Evolutionary conservation across 2,888 invertebrate species (phyloP), one percentile per base, ranked within the genome.

Genomic region (Chalcis sispes): DNA sequence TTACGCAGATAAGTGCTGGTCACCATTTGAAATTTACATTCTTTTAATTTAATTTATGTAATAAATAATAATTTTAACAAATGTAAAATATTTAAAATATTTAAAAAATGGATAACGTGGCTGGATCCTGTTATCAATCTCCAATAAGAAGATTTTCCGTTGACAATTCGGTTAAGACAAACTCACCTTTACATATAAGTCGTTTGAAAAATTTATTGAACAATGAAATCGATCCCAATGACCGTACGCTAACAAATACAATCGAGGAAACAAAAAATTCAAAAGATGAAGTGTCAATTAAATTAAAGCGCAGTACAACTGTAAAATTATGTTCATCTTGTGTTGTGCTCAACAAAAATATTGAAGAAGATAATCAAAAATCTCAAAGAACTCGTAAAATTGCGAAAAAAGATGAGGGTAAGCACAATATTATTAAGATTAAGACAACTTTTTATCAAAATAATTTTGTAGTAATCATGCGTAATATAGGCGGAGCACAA

Each of bases 241-340:
- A 25, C 40, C 1, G 10, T 7, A 3, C 15, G 18, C 15, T 0
- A 5, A 15, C 13, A 8, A 48, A 54, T 13, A 52, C 46, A 56
- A 36, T n/a, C n/a, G n/a, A n/a, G n/a, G n/a, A n/a, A n/a, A n/a
- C n/a, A 18, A 40, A 42, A 50, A 10, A 7, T 27, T 1, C 1
- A 2, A 67, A 67, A 42, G 7, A 10, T 2, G 20, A 59, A 2
- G 32, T 46, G 8, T 20, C 10, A 8, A 61, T 61, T 0, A 18
- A 61, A 46, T 20, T 70, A 10, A 36, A 70, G 15, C 20, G 50
- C 27, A 61, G 70, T 13, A 40, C 50, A 1, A 50, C 15, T 18
- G 50, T 70, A 18, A 70, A 59, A 61, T 13, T 70, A 13, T 70
- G 70, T 15, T 23, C 48, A 2, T 15, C 69, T n/a, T 69, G 69